Evolutionary conservation across 1,140 invertebrate genomes (phyloP).

Genomic region (Pararge aegeria): DNA sequence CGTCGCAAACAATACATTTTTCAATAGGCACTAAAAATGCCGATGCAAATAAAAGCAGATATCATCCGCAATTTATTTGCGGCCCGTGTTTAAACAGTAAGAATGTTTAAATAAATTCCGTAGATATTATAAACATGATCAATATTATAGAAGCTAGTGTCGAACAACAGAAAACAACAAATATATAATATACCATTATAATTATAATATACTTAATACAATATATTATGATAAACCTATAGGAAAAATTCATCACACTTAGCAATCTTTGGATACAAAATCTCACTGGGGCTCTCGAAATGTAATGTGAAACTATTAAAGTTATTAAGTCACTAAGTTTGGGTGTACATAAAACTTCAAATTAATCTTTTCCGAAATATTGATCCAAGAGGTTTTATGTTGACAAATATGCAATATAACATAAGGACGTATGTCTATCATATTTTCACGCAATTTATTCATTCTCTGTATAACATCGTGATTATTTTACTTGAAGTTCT

Average conservation of each 20-base stretch:
- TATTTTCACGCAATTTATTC: too few species aligned
- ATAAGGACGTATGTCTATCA: too few species aligned
- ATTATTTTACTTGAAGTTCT: too few species aligned
- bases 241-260: slow-evolving; percentile 71
- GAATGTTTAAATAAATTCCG: slow-evolving; percentile 45
- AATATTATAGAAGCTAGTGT: slow-evolving; percentile 45
- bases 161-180: slow-evolving; percentile 70
- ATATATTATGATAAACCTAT: slow-evolving; percentile 57
- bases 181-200: slow-evolving; percentile 71
- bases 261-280: slow-evolving; percentile 77
- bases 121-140: slow-evolving; percentile 51
- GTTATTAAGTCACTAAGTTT: too few species aligned
- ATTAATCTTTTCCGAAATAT: too few species aligned
- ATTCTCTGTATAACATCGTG: too few species aligned
- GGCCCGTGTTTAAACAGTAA: too few species aligned
- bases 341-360: too few species aligned
- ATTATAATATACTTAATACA: slow-evolving; percentile 32
- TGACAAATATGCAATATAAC: too few species aligned
- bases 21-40: slow-evolving; percentile 16
- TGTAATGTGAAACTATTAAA: slow-evolving; percentile 11
- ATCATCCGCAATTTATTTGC: too few species aligned
- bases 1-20: slow-evolving; percentile 14
- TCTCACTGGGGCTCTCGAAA: slow-evolving; percentile 24
- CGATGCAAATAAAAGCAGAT: too few species aligned
- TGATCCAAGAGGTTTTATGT: too few species aligned